Conservation (phyloP, 2,113 vertebrate genomes). For the Syngnathus scovelli region DNA sequence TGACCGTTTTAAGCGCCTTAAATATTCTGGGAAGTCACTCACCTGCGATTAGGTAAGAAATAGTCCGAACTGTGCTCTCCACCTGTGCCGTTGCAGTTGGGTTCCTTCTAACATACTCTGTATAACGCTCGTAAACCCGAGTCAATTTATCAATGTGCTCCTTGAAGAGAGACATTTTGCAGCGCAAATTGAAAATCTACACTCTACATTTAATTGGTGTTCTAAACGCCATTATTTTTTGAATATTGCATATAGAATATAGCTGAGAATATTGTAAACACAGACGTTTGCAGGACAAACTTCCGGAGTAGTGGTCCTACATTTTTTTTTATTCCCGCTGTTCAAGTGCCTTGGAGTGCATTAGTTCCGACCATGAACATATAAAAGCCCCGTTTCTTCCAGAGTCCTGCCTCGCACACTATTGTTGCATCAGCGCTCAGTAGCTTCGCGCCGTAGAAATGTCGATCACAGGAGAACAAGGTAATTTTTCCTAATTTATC, state of each 20-base stretch:
- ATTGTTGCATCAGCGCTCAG: slow-evolving; percentile 74
- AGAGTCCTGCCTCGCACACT: slow-evolving; percentile 58
- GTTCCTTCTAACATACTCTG: slow-evolving; percentile 83
- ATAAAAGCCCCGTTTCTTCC: neutral
- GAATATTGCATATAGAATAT: neutral
- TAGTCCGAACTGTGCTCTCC: slow-evolving; percentile 83
- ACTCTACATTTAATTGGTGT: neutral
- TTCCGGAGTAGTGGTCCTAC: slow-evolving; percentile 16
- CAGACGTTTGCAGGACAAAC: neutral
- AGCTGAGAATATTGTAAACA: neutral
- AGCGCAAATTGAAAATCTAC: neutral
- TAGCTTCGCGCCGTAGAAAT: slow-evolving; percentile 34
- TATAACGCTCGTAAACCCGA: slow-evolving; percentile 77
- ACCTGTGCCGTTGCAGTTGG: slow-evolving; percentile 84
- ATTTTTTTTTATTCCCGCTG: slow-evolving; percentile 16
- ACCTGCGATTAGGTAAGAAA: slow-evolving; percentile 92
- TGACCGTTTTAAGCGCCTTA: too few relatives aligned
- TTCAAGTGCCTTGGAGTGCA: neutral
- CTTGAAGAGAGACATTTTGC: slow-evolving; percentile 56
- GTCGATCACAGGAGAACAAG: slow-evolving; percentile 62
- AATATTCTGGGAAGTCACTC: neutral
- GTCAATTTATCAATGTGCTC: slow-evolving; percentile 60
- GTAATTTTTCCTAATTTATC: slow-evolving; percentile 33
- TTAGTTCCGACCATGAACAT: slow-evolving; percentile 28
- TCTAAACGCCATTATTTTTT: neutral